phyloP scores from a whole-genome alignment of 1,140 invertebrate genomes.

The Probaryconus sp. region DNA sequence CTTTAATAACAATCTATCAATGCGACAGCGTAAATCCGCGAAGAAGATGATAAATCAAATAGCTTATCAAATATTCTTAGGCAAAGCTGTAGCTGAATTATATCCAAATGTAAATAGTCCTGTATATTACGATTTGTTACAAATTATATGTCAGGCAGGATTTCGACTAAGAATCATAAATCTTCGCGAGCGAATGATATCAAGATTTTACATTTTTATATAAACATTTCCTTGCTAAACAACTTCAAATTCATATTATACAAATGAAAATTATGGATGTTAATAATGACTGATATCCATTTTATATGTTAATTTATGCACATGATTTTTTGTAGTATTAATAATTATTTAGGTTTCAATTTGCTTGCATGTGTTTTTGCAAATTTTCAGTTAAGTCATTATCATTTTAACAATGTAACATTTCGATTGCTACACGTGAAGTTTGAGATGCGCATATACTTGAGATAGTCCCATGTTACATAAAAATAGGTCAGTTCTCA shows the following conservation, averaged over 20 bases:
- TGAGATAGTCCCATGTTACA: slow-evolving; percentile 30
- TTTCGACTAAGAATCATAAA: not conserved
- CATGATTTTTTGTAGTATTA: too few species aligned
- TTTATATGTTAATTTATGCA: too few species aligned
- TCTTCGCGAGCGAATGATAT: too few species aligned
- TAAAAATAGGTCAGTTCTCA: slow-evolving; percentile 49
- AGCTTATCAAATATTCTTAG: slow-evolving; percentile 16
- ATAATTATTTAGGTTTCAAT: too few species aligned
- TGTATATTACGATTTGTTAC: slow-evolving; percentile 4
- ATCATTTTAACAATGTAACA: slow-evolving; percentile 36
- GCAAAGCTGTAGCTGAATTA: slow-evolving; percentile 30
- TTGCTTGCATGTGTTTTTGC: too few species aligned
- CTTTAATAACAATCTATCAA: not conserved
- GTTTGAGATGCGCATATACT: slow-evolving; percentile 35
- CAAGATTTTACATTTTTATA: too few species aligned
- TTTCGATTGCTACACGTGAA: slow-evolving; percentile 39
- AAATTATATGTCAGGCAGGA: slow-evolving; percentile 9
- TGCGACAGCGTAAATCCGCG: not conserved
- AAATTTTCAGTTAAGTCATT: slow-evolving; percentile 11
- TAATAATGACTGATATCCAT: too few species aligned
- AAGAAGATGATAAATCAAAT: slow-evolving; percentile 19
- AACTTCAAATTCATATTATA: too few species aligned
- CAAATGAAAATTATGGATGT: too few species aligned
- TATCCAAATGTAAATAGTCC: slow-evolving; percentile 39
- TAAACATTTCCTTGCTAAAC: too few species aligned